Base-by-base conservation (phyloP, 2,888 invertebrate species). In the Noctua pronuba region DNA sequence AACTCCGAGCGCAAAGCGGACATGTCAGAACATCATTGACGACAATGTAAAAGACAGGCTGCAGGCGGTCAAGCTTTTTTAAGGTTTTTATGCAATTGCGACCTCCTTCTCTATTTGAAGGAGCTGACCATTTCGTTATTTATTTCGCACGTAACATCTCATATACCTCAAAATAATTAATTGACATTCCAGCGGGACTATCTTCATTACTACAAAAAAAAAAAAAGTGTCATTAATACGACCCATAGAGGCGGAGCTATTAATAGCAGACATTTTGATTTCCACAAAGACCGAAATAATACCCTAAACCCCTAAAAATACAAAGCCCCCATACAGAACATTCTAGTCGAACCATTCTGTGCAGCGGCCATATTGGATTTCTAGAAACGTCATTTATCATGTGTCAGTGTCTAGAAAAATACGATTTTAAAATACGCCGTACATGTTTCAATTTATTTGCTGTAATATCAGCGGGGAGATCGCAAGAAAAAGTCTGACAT, bases 391-490 rank as follows among this genome's bases (percentile, higher is more conserved):
- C 79, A 82, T 84, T 73, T 83, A 83, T 83, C 86, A 79, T 82
- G 52, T 67, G 79, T 85, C 82, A 85, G 38, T 75, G 60, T 73
- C 58, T 52, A 66, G 69, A 67, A 78, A 82, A 79, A 73, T 79
- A 71, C 73, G 72, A 75, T 75, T 86, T 86, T 70, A 86, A 79
- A 84, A 86, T 85, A 65, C 68, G 71, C 38, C 72, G 68, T 82
- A 82, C 78, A 85, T 77, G 77, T 82, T 86, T 82, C 74, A 84
- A 84, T 86, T 82, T 84, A 78, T 77, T 82, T 78, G 62, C 65
- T 1, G 71, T 62, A 72, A 75, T 78, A 82, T 82, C 78, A 58
- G 49, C 46, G 24, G 58, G 60, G 44, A 21, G 78, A 85, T 85
- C 60, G 18, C 46, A 62, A 64, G 83, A 74, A 73, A 82, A 84